These are phyloP conservation scores for Odobenus rosmarus DNA, from an alignment of 2,113 vertebrate species.

Conservation along the genomic window DNA sequence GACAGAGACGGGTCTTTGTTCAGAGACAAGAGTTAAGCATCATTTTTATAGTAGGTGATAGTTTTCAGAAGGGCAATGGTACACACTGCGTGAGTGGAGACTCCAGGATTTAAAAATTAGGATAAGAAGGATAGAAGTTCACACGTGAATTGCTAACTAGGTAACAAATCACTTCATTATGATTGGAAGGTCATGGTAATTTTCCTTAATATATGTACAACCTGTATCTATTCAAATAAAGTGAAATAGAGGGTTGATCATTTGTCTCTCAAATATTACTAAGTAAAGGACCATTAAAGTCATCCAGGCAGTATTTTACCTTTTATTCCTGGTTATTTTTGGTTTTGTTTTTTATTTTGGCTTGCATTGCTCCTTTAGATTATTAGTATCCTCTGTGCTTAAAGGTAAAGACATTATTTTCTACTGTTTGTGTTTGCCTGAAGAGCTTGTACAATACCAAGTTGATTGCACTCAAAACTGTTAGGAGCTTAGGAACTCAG, in stretches of 20 bases:
- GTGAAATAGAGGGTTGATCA: background rate
- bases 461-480: background rate
- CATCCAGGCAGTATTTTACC: background rate
- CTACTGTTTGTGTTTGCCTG: background rate
- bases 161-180: background rate
- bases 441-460: background rate
- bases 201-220: background rate
- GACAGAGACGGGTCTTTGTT: background rate
- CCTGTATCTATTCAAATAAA: background rate
- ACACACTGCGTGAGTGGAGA: background rate
- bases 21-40: background rate
- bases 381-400: background rate
- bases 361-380: background rate
- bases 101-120: background rate
- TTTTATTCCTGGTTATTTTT: background rate
- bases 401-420: constrained; percentile 5
- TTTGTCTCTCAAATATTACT: background rate
- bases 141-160: background rate
- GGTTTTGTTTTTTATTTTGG: background rate
- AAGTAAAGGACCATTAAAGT: background rate
- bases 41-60: background rate
- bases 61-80: background rate
- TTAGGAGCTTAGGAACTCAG: background rate
- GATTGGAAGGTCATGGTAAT: background rate
- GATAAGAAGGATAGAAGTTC: background rate